These are phyloP conservation scores for Onychomys torridus DNA, from an alignment of 2,797 vertebrate genomes.

Conservation along the genomic window DNA sequence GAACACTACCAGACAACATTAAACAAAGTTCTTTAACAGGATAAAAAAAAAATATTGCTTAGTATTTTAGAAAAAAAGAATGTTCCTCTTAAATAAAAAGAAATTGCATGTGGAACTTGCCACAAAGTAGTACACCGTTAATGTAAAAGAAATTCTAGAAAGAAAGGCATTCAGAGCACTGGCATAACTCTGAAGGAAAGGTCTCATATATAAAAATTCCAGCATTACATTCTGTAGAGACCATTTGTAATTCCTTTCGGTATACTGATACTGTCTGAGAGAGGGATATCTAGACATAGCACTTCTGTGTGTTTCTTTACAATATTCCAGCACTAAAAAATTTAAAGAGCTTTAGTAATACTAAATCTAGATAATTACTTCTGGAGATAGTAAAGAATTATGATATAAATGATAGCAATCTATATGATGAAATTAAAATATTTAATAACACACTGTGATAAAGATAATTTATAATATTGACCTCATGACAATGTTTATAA, in stretches of 20 bases:
- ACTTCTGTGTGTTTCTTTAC: background rate
- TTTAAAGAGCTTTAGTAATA: constrained; percentile 23
- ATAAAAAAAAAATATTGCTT: background rate
- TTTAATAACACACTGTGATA: constrained; percentile 8
- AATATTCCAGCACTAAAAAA: background rate
- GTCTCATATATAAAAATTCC: background rate
- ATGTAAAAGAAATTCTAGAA: background rate
- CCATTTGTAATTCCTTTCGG: background rate
- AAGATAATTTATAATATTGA: constrained; percentile 57
- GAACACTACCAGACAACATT: background rate
- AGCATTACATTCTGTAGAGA: background rate
- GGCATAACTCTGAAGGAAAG: background rate
- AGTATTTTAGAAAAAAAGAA: constrained; percentile 48
- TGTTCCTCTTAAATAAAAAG: background rate
- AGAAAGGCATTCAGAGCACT: background rate
- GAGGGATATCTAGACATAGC: background rate
- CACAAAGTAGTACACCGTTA: background rate
- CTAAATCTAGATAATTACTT: background rate
- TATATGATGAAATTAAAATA: constrained; percentile 46
- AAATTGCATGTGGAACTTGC: background rate
- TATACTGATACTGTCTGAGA: background rate
- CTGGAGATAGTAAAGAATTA: constrained; percentile 25
- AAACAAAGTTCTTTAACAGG: background rate
- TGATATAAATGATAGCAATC: background rate
- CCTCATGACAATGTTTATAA: background rate